Percentiles rank a stretch among this genome's conserved stretches.
Evolutionary conservation across 2,113 vertebrate species (phyloP).

Genomic region (Connochaetes taurinus): DNA sequence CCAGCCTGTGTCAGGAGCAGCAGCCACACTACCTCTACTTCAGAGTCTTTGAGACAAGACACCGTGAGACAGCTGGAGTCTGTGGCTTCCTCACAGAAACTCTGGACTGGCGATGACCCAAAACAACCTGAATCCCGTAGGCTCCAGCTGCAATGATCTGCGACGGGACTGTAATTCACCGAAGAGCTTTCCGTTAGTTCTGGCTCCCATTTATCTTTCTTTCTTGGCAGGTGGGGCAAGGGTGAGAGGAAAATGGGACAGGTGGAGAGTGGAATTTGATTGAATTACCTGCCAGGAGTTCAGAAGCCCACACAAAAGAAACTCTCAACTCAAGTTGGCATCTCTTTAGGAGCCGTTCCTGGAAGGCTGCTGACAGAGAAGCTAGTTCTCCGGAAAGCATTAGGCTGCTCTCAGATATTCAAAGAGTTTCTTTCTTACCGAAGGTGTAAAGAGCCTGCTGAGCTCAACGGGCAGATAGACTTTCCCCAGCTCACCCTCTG

Average conservation of each 20-base stretch:
- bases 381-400: not conserved
- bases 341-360: not conserved
- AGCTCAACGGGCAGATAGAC: not conserved
- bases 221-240: conserved; percentile 53
- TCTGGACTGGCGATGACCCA: not conserved
- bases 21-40: not conserved
- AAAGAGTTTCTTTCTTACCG: not conserved
- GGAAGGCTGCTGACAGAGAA: not conserved
- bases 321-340: not conserved
- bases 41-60: conserved; percentile 5
- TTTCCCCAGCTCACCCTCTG: not conserved
- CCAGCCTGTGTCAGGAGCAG: not conserved
- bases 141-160: not conserved
- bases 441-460: not conserved
- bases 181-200: conserved; percentile 39
- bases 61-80: conserved; percentile 14
- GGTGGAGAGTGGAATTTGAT: conserved; percentile 49
- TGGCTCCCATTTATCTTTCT: conserved; percentile 59
- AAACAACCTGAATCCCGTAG: conserved; percentile 20
- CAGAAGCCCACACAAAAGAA: conserved; percentile 34
- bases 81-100: not conserved
- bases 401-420: not conserved
- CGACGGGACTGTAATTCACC: conserved; percentile 21
- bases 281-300: conserved; percentile 43
- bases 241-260: conserved; percentile 40